Base-by-base conservation (phyloP, 2,113 vertebrate species). In the Pluvianellus socialis region DNA sequence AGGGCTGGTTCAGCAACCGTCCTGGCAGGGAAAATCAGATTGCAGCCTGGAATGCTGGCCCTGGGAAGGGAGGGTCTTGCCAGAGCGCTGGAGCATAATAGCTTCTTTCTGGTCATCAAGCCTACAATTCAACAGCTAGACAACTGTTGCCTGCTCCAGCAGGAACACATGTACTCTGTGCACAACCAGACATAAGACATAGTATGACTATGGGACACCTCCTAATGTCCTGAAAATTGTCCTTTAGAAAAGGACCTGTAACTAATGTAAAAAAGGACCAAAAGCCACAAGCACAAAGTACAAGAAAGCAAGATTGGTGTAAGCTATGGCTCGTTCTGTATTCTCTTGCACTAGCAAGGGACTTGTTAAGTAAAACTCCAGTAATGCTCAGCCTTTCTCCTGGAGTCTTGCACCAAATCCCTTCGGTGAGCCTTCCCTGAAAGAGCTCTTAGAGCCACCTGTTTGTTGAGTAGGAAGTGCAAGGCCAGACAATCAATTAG, bases 41-140 rank as follows among this genome's bases (percentile, higher is more conserved):
- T 82, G 68, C 58, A 38, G 52, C 44, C 52, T 87, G 83, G 65
- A 94, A 92, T 75, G 73, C 45, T 45, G 86, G 59, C 49, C 32
- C n/a, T 77, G 35, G 47, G 45, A 70, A 83, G 27, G 17, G 8
- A 10, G 7, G 7, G 7, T 10, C 32, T 79, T 8, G 1, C 38
- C 23, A 59, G 59, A 47, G 32, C 10, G 1, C 30, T 63, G 53
- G 26, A 75, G 33, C 12, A n/a, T 87, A 79, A 88, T 40, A 61
- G 32, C 0, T 0, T 90, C 58, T 88, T 92, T 92, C 87, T 87
- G 93, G 53, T 61, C 58, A 72, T 53, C 73, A 55, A 33, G 73
- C 12, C 47, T 44, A 19, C n/a, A 49, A 44, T 33, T 50, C 55
- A 23, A 22, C 30, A 80, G 33, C 62, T 30, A 61, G 44, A 58